Percentiles rank a stretch among this genome's conserved stretches.
phyloP scores from a whole-genome alignment of 2,888 invertebrate genomes.

The Drosophila cognata region DNA sequence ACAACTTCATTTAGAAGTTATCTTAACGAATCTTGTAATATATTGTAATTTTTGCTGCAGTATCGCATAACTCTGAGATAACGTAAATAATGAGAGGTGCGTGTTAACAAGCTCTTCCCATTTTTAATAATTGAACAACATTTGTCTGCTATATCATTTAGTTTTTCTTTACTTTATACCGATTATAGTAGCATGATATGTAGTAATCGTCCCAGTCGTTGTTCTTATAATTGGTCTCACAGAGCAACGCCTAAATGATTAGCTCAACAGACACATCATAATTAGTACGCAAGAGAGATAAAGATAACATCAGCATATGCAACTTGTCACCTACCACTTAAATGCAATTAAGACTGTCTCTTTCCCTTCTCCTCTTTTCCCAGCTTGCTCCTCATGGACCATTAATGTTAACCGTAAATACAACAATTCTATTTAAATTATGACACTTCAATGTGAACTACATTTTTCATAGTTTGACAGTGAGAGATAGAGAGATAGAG shows the following conservation, averaged over 20 bases:
- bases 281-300: conserved; percentile 65
- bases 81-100: neutral
- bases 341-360: conserved; percentile 10
- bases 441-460: conserved; percentile 80
- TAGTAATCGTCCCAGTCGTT: neutral
- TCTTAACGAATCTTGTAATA: neutral
- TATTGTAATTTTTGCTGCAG: neutral
- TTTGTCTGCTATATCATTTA: no score
- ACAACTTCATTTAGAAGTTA: neutral
- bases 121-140: no score
- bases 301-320: conserved; percentile 54
- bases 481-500: neutral
- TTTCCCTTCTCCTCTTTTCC: neutral
- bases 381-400: conserved; percentile 4
- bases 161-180: no score
- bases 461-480: conserved; percentile 41
- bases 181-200: no score
- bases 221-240: conserved; percentile 17
- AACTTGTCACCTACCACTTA: conserved; percentile 48
- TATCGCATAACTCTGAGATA: neutral
- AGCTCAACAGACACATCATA: conserved; percentile 54
- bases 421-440: conserved; percentile 78
- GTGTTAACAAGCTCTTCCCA: neutral
- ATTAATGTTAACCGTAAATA: conserved; percentile 63
- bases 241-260: conserved; percentile 30